Base-by-base conservation (phyloP, 2,797 vertebrate species). In the Xerus rutilus region DNA sequence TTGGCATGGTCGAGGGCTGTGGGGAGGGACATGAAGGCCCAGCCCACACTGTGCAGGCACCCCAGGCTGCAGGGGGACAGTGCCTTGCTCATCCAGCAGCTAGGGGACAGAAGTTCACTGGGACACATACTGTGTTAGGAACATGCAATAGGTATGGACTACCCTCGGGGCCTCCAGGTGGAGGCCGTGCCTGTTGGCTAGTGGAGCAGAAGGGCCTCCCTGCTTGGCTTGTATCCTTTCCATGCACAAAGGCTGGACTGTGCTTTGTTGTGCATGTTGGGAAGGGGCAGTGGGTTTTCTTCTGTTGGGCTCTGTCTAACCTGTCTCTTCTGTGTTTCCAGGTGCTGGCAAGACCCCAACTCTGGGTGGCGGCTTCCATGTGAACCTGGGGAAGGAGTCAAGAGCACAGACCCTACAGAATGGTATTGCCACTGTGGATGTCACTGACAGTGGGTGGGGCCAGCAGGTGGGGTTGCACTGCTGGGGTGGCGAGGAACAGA, bases 381-480 rank as follows among this genome's bases (percentile, higher is more conserved):
- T 99, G 89, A 99, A 99, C 67, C 98, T 99, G 64, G 99, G 99
- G 28, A 99, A 99, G 98, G 99, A 99, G 98, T 99, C 99, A 3
- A 98, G 99, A 95, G 99, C 99, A 4, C 99, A 99, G 97, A 99
- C 99, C 0, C 99, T 99, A 23, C 99, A 99, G 98, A 99, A 99
- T 0, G 99, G 99, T 99, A 99, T 12, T 64, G n/a, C 28, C 23
- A 0, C 3, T 0, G 2, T 0, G 15, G 5, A 59, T 0, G 57
- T 59, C 9, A 49, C 45, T 17, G 57, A 43, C 45, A 0, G 0
- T 4, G 47, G 45, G 54, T 30, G 73, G 15, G 1, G 9, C 28
- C 3, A 7, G 10, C 4, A 72, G 79, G 2, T 0, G 76, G 67
- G 15, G 15, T 28, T 64, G 35, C 9, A 43, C 5, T 62, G 74